Evolutionary conservation across 2,113 vertebrate species (phyloP), one percentile per base, ranked within the genome.

Genomic region (Psephotus haematonotus): DNA sequence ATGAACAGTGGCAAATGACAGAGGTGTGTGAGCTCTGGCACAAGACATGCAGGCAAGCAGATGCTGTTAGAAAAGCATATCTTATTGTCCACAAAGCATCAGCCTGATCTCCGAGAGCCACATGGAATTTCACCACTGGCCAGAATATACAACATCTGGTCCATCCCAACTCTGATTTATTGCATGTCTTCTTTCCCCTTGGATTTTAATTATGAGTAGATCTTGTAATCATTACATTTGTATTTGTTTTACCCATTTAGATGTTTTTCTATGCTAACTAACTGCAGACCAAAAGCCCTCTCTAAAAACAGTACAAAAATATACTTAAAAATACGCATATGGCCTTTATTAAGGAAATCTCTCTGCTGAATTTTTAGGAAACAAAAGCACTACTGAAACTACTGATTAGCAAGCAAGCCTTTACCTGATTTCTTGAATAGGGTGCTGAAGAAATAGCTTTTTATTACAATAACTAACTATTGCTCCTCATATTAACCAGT

Each of bases 281-380:
- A 78, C 83, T 70, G 76, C 39, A 94, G 85, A 77, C n/a, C 19
- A 60, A 93, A 92, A 92, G 52, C 63, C 62, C 46, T 67, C 89
- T 57, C 87, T 92, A 94, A 95, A 94, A 88, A 90, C 44, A 95
- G 63, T 3, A 69, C 23, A 82, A 86, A 75, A 72, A 47, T 33
- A 35, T 4, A 27, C 55, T 79, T 85, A 49, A 71, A 90, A 91
- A 89, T 87, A 92, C 17, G 49, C 78, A 80, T 23, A 80, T 50
- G n/a, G 87, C 35, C 67, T 92, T 91, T 90, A 91, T 91, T 94
- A 94, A 72, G 71, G 52, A 95, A 95, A 97, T 68, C 59, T 63
- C 82, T 37, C 4, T 27, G 25, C 53, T 59, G 78, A 59, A 70
- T 82, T 75, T 91, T 80, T 29, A 91, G 87, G 63, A 82, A 85